Percentiles rank a stretch among this genome's conserved stretches.
These are phyloP conservation scores for Megaceryle maxima DNA, from an alignment of 2,113 vertebrate species.

Conservation along the genomic window DNA sequence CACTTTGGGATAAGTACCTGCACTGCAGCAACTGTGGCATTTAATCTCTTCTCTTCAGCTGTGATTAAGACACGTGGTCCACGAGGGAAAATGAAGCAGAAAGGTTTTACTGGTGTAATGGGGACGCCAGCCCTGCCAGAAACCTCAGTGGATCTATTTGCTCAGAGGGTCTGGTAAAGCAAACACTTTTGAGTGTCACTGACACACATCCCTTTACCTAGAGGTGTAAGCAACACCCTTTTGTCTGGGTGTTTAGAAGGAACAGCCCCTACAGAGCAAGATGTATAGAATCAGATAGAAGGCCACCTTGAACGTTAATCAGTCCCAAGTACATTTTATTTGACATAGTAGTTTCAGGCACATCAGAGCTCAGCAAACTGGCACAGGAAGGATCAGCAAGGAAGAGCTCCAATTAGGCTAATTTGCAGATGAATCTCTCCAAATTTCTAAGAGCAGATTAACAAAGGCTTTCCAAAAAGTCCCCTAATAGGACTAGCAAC, in stretches of 20 bases:
- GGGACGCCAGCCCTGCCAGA: background rate
- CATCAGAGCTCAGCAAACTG: background rate
- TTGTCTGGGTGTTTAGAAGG: background rate
- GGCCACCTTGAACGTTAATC: background rate
- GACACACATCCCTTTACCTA: background rate
- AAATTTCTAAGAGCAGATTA: background rate
- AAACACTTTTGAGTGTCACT: background rate
- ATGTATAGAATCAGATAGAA: background rate
- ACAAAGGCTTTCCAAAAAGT: background rate
- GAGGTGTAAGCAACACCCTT: background rate
- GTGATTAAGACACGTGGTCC: background rate
- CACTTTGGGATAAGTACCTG: background rate
- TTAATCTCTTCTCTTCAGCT: background rate
- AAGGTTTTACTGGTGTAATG: background rate
- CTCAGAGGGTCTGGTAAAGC: background rate
- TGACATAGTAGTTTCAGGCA: background rate
- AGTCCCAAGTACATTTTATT: background rate
- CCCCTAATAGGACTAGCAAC: background rate
- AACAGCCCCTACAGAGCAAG: background rate
- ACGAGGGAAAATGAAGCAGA: background rate
- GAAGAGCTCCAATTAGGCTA: background rate
- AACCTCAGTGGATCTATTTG: background rate
- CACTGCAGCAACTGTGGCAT: background rate
- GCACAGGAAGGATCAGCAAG: background rate
- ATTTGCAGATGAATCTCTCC: background rate